Percentiles rank a stretch among this genome's conserved stretches.
These are phyloP conservation scores for Erynnis tages DNA, from an alignment of 2,888 invertebrate genomes.

Conservation along the genomic window DNA sequence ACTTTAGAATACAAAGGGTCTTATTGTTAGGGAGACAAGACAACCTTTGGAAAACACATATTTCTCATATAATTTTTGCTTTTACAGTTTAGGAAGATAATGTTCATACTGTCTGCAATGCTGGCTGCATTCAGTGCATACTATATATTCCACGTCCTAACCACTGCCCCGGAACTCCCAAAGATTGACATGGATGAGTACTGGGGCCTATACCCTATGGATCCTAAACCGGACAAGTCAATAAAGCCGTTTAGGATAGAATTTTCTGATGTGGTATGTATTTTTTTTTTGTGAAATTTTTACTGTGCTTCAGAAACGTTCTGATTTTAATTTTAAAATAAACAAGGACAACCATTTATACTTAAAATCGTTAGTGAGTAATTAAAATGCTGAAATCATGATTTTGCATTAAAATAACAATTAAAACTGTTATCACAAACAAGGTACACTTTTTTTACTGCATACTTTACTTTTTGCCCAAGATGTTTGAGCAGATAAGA, in stretches of 20 bases:
- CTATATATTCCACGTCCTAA: conserved; percentile 3
- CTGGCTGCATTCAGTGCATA: not conserved
- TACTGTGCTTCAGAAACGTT: not conserved
- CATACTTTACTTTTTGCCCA: too few species aligned
- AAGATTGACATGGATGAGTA: conserved; percentile 65
- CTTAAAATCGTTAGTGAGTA: too few species aligned
- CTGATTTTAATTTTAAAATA: too few species aligned
- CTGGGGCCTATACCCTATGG: conserved; percentile 82
- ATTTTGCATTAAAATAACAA: too few species aligned
- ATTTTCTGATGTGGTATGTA: conserved; percentile 81
- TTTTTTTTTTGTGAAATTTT: not conserved
- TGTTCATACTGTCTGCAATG: not conserved
- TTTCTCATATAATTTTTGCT: not conserved
- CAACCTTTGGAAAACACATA: too few species aligned
- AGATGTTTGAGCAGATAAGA: too few species aligned
- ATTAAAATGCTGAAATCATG: too few species aligned
- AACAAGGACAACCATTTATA: too few species aligned
- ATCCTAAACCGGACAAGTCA: conserved; percentile 66
- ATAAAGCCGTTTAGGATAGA: conserved; percentile 83
- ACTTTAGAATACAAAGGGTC: too few species aligned
- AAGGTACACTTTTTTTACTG: too few species aligned
- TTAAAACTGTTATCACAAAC: too few species aligned
- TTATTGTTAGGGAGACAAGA: too few species aligned
- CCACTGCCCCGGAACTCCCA: conserved; percentile 44
- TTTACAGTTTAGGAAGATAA: not conserved